These are phyloP conservation scores for Natrix natrix DNA, from an alignment of 2,797 vertebrate species.

Conservation along the genomic window DNA sequence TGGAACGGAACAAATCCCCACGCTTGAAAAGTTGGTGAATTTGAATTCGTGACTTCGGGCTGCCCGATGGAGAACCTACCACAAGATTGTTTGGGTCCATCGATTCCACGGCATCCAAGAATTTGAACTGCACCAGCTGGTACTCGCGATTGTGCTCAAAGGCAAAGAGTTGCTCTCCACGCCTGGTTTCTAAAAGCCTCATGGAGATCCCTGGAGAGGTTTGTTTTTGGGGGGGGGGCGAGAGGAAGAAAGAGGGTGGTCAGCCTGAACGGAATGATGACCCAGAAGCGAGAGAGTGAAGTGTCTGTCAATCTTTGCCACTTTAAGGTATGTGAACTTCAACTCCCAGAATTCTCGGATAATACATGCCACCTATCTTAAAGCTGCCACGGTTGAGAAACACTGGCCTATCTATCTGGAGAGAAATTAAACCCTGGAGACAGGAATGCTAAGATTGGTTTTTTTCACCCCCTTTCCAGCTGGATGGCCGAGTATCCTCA, in stretches of 20 bases:
- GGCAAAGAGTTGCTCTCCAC: slow-evolving; percentile 83
- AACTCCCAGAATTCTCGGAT: neutral
- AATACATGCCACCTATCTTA: neutral
- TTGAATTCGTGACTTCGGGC: neutral
- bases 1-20: too few species aligned
- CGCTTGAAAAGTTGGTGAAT: neutral
- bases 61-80: slow-evolving; percentile 69
- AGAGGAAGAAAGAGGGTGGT: neutral
- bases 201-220: slow-evolving; percentile 83
- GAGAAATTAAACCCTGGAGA: neutral
- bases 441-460: neutral
- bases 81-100: slow-evolving; percentile 98
- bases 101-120: slow-evolving; percentile 91
- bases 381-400: neutral
- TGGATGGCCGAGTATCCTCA: too few species aligned
- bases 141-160: slow-evolving; percentile 94
- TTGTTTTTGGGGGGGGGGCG: fast-evolving
- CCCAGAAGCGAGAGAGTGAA: too few species aligned
- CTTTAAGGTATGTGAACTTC: neutral
- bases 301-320: neutral
- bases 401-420: neutral
- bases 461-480: neutral
- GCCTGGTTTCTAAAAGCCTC: slow-evolving; percentile 83
- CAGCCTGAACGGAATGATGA: neutral
- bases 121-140: slow-evolving; percentile 95